These are phyloP conservation scores for Liasis olivaceus DNA, from an alignment of 2,797 vertebrate genomes.

Conservation along the genomic window DNA sequence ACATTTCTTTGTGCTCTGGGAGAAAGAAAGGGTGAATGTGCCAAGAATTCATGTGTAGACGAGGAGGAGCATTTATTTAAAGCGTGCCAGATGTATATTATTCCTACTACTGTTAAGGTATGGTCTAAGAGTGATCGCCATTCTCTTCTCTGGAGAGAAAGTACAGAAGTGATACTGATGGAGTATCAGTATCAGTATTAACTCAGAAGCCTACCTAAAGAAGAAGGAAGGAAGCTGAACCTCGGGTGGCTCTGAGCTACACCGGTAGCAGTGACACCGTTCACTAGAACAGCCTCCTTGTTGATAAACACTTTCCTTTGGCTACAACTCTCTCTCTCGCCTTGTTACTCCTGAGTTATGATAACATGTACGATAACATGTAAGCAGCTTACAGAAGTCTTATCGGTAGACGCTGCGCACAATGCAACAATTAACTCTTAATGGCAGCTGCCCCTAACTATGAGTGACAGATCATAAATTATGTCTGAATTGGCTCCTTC, in stretches of 20 bases:
- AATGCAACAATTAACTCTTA: conserved; percentile 65
- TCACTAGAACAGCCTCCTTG: neutral
- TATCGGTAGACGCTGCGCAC: conserved; percentile 59
- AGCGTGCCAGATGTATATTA: neutral
- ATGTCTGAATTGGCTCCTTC: conserved; percentile 66
- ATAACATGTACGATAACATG: conserved; percentile 63
- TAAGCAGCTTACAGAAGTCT: conserved; percentile 71
- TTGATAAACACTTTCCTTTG: neutral
- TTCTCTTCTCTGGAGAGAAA: neutral
- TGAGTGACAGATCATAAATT: conserved; percentile 72
- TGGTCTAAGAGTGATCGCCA: neutral
- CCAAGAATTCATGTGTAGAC: neutral
- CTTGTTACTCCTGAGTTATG: conserved; percentile 54
- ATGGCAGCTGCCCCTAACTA: conserved; percentile 69
- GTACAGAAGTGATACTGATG: neutral
- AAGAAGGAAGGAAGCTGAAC: neutral
- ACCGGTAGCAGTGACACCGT: neutral
- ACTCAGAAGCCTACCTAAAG: neutral
- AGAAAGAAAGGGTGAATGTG: neutral
- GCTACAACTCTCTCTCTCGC: conserved; percentile 13
- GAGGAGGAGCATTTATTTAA: neutral
- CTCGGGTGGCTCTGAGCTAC: neutral
- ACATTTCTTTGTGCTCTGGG: no score
- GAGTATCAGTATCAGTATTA: neutral
- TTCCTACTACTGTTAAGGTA: neutral